A percentile compares a stretch with the other conserved stretches of the same genome.
Evolutionary conservation across 2,797 vertebrate genomes (phyloP).

Genomic region (Tympanoctomys barrerae): DNA sequence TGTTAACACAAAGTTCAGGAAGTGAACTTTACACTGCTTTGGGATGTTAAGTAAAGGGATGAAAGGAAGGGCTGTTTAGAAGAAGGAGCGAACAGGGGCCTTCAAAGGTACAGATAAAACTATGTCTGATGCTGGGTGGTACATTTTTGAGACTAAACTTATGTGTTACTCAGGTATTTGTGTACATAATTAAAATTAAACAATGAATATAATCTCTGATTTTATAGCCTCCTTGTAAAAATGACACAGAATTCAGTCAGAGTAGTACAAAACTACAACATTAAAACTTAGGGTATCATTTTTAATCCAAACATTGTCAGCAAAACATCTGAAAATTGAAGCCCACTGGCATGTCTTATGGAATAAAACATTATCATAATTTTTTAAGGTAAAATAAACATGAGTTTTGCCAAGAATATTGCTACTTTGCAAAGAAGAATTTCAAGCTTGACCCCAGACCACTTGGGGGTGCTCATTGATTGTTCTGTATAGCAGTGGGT

Average conservation of each 20-base stretch:
- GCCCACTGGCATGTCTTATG: not conserved
- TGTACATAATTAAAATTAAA: conserved; percentile 5
- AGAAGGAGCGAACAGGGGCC: not conserved
- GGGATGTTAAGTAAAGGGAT: not conserved
- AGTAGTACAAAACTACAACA: not conserved
- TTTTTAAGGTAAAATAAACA: conserved; percentile 48
- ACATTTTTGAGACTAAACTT: not conserved
- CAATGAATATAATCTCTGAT: not conserved
- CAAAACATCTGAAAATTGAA: conserved; percentile 27
- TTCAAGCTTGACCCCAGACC: conserved; percentile 19
- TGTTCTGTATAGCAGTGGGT: not conserved
- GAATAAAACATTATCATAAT: not conserved
- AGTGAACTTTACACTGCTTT: not conserved
- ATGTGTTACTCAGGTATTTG: not conserved
- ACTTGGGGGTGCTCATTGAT: not conserved
- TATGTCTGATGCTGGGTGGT: conserved; percentile 38
- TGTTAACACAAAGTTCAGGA: not conserved
- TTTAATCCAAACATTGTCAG: not conserved
- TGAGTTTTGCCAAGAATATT: not conserved
- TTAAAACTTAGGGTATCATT: not conserved
- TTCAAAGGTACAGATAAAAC: not conserved
- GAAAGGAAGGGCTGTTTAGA: not conserved
- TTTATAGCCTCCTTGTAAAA: not conserved
- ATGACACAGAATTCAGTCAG: not conserved
- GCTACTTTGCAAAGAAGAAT: not conserved